These are phyloP conservation scores for Neelides sp. DNA, from an alignment of 1,140 invertebrate species.

Conservation along the genomic window DNA sequence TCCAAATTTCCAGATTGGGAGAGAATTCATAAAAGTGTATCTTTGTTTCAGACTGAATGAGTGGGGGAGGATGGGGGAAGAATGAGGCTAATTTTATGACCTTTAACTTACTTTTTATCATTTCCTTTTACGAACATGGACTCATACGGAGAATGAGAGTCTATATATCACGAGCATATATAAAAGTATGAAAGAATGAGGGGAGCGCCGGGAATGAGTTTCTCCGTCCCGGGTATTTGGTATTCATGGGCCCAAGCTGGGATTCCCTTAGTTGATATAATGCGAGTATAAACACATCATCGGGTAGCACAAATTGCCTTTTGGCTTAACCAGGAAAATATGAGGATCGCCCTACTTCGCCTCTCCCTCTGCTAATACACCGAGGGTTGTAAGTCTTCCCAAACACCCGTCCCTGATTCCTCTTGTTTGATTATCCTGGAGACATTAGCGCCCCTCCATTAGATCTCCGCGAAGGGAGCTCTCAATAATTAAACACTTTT, in stretches of 20 bases:
- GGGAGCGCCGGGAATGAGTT: not conserved
- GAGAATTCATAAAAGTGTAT: too few relatives aligned
- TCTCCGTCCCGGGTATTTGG: slow-evolving; percentile 9
- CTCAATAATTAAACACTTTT: slow-evolving; percentile 29
- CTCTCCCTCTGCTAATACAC: not conserved
- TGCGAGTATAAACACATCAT: slow-evolving; percentile 28
- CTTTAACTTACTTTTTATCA: slow-evolving; percentile 19
- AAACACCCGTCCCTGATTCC: slow-evolving; percentile 10
- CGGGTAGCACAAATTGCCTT: slow-evolving; percentile 25
- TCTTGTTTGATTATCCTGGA: slow-evolving; percentile 19
- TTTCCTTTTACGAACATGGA: not conserved
- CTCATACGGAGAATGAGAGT: not conserved
- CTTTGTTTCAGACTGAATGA: too few relatives aligned
- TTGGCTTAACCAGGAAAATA: slow-evolving; percentile 14
- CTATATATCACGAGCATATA: too few relatives aligned
- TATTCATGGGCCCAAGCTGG: slow-evolving; percentile 24
- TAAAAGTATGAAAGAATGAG: not conserved
- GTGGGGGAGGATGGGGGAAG: too few relatives aligned
- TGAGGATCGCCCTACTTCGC: not conserved
- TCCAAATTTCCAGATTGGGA: too few relatives aligned
- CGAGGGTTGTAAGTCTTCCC: not conserved
- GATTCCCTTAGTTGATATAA: slow-evolving; percentile 27
- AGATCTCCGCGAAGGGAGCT: slow-evolving; percentile 17
- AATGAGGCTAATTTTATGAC: slow-evolving; percentile 28
- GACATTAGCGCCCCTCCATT: slow-evolving; percentile 8